Conservation (phyloP, 1,140 invertebrate species). For the Phthorimaea operculella region DNA sequence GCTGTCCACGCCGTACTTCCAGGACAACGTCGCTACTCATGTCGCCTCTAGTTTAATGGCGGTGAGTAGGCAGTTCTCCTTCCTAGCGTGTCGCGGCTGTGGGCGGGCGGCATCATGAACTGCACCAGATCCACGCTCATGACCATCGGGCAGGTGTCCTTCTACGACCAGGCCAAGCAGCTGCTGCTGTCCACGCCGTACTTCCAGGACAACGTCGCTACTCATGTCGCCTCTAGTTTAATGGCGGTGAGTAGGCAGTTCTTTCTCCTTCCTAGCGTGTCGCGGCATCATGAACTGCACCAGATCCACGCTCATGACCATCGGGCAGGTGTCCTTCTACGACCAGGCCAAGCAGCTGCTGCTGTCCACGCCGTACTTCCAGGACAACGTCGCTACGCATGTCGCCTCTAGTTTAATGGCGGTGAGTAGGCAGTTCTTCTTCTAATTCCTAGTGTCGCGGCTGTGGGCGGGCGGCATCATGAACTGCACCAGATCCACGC, state of each 20-base stretch:
- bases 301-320: slow-evolving; percentile 94
- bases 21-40: slow-evolving; percentile 90
- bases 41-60: slow-evolving; percentile 89
- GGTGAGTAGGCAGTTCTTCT: slow-evolving; percentile 82
- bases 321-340: slow-evolving; percentile 96
- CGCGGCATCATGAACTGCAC: slow-evolving; percentile 86
- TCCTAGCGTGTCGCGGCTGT: slow-evolving; percentile 80
- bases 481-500: slow-evolving; percentile 88
- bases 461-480: slow-evolving; percentile 92
- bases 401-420: slow-evolving; percentile 89
- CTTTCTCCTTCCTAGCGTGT: no score
- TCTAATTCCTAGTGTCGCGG: no score
- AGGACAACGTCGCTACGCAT: slow-evolving; percentile 90
- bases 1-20: slow-evolving; percentile 78
- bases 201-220: slow-evolving; percentile 87
- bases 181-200: slow-evolving; percentile 75
- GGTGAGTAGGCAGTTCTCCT: slow-evolving; percentile 82
- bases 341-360: slow-evolving; percentile 91
- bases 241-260: slow-evolving; percentile 89
- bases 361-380: slow-evolving; percentile 78
- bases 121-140: slow-evolving; percentile 91
- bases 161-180: slow-evolving; percentile 96
- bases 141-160: slow-evolving; percentile 96
- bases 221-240: slow-evolving; percentile 91
- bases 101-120: slow-evolving; percentile 92